Evolutionary conservation across 2,113 vertebrate genomes (phyloP), one percentile per base, ranked within the genome.

Genomic region (Heliornis fulica): DNA sequence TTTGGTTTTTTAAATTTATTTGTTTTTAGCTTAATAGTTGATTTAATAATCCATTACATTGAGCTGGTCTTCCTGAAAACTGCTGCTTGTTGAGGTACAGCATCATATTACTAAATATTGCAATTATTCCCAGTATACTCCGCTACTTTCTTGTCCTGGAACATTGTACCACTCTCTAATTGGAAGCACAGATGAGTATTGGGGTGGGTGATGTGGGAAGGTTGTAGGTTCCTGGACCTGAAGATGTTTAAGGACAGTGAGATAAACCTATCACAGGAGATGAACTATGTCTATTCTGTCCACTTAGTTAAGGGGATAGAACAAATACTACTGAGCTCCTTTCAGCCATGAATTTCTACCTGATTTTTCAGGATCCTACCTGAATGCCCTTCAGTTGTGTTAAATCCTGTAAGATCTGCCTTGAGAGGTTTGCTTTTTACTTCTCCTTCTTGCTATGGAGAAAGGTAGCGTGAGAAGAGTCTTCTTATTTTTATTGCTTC

Each of bases 401-500:
- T 66, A 59, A 81, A 11, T 76, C 19, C 36, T 48, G 19, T 72
- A 71, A 79, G 28, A 75, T 40, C 74, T 89, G 46, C 48, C 43
- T 74, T 51, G 28, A 60, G 56, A 43, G 4, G 22, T 87, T 69
- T 82, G 21, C 13, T 66, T 85, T 66, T 77, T 48, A 14, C 16
- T 81, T 85, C 2, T 10, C 26, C 25, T 13, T 32, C 21, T 78
- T 84, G 29, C 9, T 57, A 1, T 51, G 74, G 78, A 78, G 75
- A 87, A 88, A 51, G 26, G 29, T 22, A 32, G 25, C 31, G 54
- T 28, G 34, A 80, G 11, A n/a, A n/a, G n/a, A n/a, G n/a, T n/a
- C n/a, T n/a, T n/a, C 15, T 92, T 78, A 16, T 32, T 93, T 93
- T 90, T 88, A 92, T 93, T 82, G 36, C 38, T 85, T 91, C 75